A percentile compares a stretch with the other conserved stretches of the same genome.
Conservation (phyloP, 2,113 vertebrate species). For the Syngnathus floridae region DNA sequence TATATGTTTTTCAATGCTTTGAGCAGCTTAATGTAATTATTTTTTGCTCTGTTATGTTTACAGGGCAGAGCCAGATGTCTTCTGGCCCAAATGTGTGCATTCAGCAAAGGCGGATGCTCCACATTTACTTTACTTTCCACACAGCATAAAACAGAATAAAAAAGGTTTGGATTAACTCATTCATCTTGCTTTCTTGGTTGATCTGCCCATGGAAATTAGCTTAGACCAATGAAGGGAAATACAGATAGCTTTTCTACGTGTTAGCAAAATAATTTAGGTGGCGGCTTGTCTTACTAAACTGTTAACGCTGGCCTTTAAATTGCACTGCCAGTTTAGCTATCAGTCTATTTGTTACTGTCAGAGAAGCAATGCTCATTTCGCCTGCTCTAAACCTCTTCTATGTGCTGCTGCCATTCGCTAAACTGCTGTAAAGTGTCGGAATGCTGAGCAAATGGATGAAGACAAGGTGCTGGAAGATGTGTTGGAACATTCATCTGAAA, state of each 20-base stretch:
- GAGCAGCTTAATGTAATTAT: constrained; percentile 6
- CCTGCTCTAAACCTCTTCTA: constrained; percentile 36
- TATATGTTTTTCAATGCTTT: background rate
- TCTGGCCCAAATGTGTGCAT: background rate
- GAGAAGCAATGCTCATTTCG: constrained; percentile 44
- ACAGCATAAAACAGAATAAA: constrained; percentile 30
- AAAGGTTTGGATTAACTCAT: constrained; percentile 60
- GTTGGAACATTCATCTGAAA: constrained; percentile 58
- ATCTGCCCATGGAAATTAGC: constrained; percentile 51
- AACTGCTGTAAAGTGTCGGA: constrained; percentile 52
- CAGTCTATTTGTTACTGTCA: constrained; percentile 47
- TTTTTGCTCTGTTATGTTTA: background rate
- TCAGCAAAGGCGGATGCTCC: background rate
- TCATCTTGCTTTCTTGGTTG: constrained; percentile 54
- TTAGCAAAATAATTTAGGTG: constrained; percentile 42
- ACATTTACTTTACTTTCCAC: constrained; percentile 44
- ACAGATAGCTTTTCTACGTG: constrained; percentile 46
- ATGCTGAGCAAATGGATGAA: constrained; percentile 57
- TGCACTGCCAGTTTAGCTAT: constrained; percentile 49
- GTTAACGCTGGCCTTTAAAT: constrained; percentile 55
- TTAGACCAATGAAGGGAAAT: constrained; percentile 60
- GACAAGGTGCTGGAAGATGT: constrained; percentile 37
- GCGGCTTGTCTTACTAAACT: constrained; percentile 24
- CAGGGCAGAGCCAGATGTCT: background rate
- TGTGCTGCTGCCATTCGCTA: constrained; percentile 45